Evolutionary conservation across 2,888 invertebrate genomes (phyloP).

Genomic region (Apodemia hepburni): DNA sequence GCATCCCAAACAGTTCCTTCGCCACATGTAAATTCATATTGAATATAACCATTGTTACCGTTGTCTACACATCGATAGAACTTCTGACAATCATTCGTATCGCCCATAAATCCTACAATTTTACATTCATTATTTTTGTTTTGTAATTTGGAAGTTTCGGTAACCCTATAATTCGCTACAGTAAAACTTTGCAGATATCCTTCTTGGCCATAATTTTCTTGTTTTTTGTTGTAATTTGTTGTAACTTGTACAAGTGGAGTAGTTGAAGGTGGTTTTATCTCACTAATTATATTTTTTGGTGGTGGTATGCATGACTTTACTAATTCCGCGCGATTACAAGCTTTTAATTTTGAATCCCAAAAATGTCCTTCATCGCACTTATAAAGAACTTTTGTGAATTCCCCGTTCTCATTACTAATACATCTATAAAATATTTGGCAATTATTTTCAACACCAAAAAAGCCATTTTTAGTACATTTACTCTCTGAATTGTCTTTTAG

Average conservation of each 20-base stretch:
- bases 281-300: conserved; percentile 20
- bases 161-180: conserved; percentile 19
- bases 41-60: conserved; percentile 62
- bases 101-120: conserved; percentile 29
- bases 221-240: conserved; percentile 21
- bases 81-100: conserved; percentile 53
- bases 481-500: conserved; percentile 20
- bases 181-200: conserved; percentile 31
- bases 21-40: conserved; percentile 79
- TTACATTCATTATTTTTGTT: conserved; percentile 28
- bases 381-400: conserved; percentile 76
- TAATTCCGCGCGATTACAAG: conserved; percentile 81
- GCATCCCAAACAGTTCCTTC: conserved; percentile 82
- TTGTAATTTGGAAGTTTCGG: not conserved
- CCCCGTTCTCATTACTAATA: conserved; percentile 70
- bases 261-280: conserved; percentile 26
- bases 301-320: conserved; percentile 41
- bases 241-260: conserved; percentile 30
- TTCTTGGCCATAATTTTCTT: conserved; percentile 30
- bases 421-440: conserved; percentile 86
- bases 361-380: conserved; percentile 80
- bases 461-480: conserved; percentile 72
- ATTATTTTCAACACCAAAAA: conserved; percentile 74
- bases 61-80: conserved; percentile 84
- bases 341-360: conserved; percentile 78